Evolutionary conservation across 2,888 invertebrate genomes (phyloP).

Genomic region (Drosophila differens): DNA sequence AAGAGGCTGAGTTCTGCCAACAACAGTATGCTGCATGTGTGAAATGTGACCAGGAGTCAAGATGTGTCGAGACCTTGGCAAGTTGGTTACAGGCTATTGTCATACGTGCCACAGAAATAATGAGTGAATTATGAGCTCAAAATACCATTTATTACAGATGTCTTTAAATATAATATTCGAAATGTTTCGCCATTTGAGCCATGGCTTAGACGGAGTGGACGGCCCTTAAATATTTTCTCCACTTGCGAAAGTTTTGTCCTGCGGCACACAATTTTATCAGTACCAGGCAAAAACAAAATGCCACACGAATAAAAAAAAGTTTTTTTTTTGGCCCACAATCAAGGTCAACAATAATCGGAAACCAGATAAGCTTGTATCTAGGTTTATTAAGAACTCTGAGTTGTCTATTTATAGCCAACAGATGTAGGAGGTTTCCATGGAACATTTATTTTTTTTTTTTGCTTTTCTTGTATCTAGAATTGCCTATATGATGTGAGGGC

Average conservation of each 20-base stretch:
- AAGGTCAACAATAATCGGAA: constrained; percentile 12
- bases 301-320: constrained; percentile 38
- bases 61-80: constrained; percentile 7
- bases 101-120: constrained; percentile 62
- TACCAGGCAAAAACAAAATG: constrained; percentile 6
- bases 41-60: constrained; percentile 23
- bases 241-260: constrained; percentile 23
- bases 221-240: background rate
- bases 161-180: constrained; percentile 18
- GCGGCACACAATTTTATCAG: constrained; percentile 31
- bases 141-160: constrained; percentile 30
- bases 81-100: constrained; percentile 9
- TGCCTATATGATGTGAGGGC: background rate
- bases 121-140: constrained; percentile 57
- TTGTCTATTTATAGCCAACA: constrained; percentile 59
- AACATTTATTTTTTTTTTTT: background rate
- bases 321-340: constrained; percentile 36
- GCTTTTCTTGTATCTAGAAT: constrained; percentile 2
- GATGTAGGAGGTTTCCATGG: constrained; percentile 21
- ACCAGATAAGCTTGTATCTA: constrained; percentile 2
- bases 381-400: constrained; percentile 1
- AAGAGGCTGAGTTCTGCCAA: background rate
- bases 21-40: background rate
- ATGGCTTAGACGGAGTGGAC: constrained; percentile 3
- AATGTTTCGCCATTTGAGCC: constrained; percentile 10